phyloP scores from a whole-genome alignment of 1,140 invertebrate genomes.

The Nomia melanderi region DNA sequence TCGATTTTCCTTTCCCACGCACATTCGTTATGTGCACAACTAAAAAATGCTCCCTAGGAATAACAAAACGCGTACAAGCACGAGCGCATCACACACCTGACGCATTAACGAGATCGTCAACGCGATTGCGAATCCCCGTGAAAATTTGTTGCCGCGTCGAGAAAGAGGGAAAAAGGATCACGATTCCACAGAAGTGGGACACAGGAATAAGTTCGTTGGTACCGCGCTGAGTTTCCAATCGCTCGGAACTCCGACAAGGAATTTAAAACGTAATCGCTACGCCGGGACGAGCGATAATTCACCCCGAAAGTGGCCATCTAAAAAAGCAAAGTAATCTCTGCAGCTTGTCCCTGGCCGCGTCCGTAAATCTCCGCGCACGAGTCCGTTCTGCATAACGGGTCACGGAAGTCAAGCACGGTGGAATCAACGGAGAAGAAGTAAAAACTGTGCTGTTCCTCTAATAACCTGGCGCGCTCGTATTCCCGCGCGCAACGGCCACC shows the following conservation, averaged over 20 bases:
- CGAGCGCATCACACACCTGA: too few species aligned
- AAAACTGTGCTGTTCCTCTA: constrained; percentile 51
- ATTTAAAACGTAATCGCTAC: constrained; percentile 44
- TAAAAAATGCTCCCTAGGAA: too few species aligned
- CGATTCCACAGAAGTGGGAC: background rate
- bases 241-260: background rate
- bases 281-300: constrained; percentile 56
- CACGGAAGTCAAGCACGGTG: constrained; percentile 51
- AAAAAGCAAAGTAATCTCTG: constrained; percentile 57
- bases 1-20: too few species aligned
- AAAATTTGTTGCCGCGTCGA: background rate
- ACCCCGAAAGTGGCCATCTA: constrained; percentile 55
- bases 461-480: constrained; percentile 58
- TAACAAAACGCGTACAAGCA: too few species aligned
- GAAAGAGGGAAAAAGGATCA: background rate
- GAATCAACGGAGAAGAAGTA: constrained; percentile 57
- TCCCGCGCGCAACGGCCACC: constrained; percentile 27
- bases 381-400: constrained; percentile 57
- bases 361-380: constrained; percentile 54
- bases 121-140: background rate
- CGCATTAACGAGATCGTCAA: background rate
- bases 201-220: background rate
- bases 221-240: constrained; percentile 20
- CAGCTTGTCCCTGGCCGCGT: constrained; percentile 54
- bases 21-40: too few species aligned